Evolutionary conservation across 2,113 vertebrate species (phyloP), one percentile per base, ranked within the genome.

Genomic region (Bubo bubo): DNA sequence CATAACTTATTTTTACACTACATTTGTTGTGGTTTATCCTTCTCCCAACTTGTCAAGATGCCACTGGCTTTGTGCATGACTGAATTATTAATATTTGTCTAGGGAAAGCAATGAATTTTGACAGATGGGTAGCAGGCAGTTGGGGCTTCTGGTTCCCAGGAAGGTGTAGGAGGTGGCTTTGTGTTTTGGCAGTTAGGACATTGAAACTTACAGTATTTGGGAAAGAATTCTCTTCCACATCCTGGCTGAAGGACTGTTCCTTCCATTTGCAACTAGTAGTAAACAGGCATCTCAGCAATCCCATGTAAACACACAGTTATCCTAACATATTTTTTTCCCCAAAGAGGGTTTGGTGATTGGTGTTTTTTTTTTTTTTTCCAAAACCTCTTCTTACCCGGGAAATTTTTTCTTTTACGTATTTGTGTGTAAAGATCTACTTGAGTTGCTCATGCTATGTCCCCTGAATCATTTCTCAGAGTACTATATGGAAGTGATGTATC

Each of bases 41-140:
- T 84, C 37, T 89, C 24, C 2, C 10, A 26, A 0, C n/a, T 77
- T 94, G 83, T 84, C 60, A 95, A 68, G 76, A 66, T 35, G 62
- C 37, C 53, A 58, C 23, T 73, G 71, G 19, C 14, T 96, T 80
- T 86, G 58, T 23, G 37, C 34, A 70, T 73, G 73, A 68, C 58
- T 85, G 74, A 86, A 94, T 66, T 75, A 41, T 71, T 88, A 68
- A 16, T 85, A 53, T 72, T 93, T 79, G 20, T 59, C 76, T 81
- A 84, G 49, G 55, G 55, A 94, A 79, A 91, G 37, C 72, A 80
- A 73, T 58, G 63, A 58, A 82, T 88, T 83, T 88, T 83, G 72
- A 95, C 95, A 96, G 92, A 91, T 90, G 93, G 95, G 19, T 68
- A 87, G 92, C 76, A 10, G 84, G 73, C 87, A 94, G 73, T 28